Percentiles rank a stretch among this genome's conserved stretches.
Evolutionary conservation across 1,140 invertebrate species (phyloP).

Genomic region (Rhynchophorus ferrugineus): DNA sequence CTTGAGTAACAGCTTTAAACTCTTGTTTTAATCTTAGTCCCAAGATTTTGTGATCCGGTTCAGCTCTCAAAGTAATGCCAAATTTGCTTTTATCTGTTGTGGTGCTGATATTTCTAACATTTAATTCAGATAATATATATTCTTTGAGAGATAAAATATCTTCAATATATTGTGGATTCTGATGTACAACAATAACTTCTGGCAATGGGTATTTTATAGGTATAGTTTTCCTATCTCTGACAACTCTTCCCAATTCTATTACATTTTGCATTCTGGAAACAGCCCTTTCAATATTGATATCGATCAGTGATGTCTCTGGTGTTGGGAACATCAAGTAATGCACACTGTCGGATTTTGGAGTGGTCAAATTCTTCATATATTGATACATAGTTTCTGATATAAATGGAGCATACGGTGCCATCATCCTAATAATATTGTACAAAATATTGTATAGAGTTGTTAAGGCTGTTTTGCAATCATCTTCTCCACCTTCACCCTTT

Average conservation of each 20-base stretch:
- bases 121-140: slow-evolving; percentile 92
- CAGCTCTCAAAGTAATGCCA: slow-evolving; percentile 86
- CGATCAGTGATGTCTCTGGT: slow-evolving; percentile 63
- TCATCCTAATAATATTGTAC: slow-evolving; percentile 81
- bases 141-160: slow-evolving; percentile 74
- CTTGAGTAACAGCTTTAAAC: slow-evolving; percentile 79
- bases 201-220: slow-evolving; percentile 95
- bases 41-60: slow-evolving; percentile 82
- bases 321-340: slow-evolving; percentile 86
- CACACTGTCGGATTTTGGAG: slow-evolving; percentile 55
- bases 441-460: slow-evolving; percentile 85
- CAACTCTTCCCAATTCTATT: slow-evolving; percentile 87
- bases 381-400: slow-evolving; percentile 95
- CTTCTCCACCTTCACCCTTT: slow-evolving; percentile 73
- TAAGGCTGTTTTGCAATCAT: slow-evolving; percentile 78
- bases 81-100: slow-evolving; percentile 90
- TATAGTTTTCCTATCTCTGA: slow-evolving; percentile 87
- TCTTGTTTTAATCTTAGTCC: slow-evolving; percentile 82
- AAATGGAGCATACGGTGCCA: slow-evolving; percentile 97
- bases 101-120: slow-evolving; percentile 80
- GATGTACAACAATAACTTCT: slow-evolving; percentile 91
- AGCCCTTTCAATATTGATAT: slow-evolving; percentile 80
- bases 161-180: slow-evolving; percentile 68
- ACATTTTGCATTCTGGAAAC: slow-evolving; percentile 91
- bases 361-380: slow-evolving; percentile 57